Percentiles rank a stretch among this genome's conserved stretches.
These are phyloP conservation scores for Electrona antarctica DNA, from an alignment of 2,113 vertebrate species.

Conservation along the genomic window DNA sequence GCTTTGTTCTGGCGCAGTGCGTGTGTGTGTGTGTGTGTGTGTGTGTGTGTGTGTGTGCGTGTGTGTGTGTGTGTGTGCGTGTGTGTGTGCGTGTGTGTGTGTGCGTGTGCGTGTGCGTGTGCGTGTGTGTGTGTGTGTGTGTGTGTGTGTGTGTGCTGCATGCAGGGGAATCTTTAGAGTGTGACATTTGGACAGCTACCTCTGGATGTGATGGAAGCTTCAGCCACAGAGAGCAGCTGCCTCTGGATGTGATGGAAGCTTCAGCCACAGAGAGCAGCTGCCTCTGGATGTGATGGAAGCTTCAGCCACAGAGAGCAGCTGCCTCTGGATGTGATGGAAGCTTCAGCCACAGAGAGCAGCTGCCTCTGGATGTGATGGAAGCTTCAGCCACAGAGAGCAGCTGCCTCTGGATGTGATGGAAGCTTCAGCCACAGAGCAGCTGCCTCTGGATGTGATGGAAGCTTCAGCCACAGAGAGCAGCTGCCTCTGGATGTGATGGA, in stretches of 20 bases:
- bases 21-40: too few species aligned
- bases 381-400: too few species aligned
- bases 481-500: conserved; percentile 40
- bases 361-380: too few species aligned
- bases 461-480: too few species aligned
- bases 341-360: conserved; percentile 10
- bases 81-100: conserved; percentile 1
- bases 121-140: background rate
- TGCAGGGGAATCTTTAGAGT: conserved; percentile 15
- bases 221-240: conserved; percentile 34
- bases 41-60: background rate
- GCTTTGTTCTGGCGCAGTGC: too few species aligned
- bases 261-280: too few species aligned
- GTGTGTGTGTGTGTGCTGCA: background rate
- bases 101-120: conserved; percentile 15
- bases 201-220: conserved; percentile 19
- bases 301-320: conserved; percentile 11
- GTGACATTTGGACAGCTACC: conserved; percentile 58
- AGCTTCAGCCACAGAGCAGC: too few species aligned
- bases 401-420: conserved; percentile 40
- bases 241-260: conserved; percentile 22
- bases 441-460: too few species aligned
- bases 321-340: conserved; percentile 33
- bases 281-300: conserved; percentile 31
- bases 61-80: background rate